Evolutionary conservation across 2,888 invertebrate species (phyloP), one percentile per base, ranked within the genome.

Genomic region (Ormyrus rosae): DNA sequence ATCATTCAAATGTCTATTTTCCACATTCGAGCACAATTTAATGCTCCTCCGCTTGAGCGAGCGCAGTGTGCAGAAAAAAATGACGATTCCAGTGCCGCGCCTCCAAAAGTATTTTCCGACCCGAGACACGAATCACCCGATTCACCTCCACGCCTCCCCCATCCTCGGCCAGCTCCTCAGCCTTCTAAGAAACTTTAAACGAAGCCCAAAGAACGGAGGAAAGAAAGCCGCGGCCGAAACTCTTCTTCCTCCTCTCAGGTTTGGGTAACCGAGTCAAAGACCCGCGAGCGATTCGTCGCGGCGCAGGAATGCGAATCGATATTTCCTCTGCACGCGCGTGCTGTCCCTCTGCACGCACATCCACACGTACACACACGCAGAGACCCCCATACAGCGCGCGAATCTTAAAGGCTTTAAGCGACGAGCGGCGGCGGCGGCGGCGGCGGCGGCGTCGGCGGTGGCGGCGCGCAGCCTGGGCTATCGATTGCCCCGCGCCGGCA

Each of bases 381-480:
- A 2, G 2, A 34, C 34, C 34, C 2, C 34, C 34, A 2, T 34
- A 46, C 69, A 70, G 53, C 9, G 13, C 3, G 34, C 34, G 65
- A 71, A 75, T 80, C 70, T 75, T 76, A 67, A 75, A 75, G 71
- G 70, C 75, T 80, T 80, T 74, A 80, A 80, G 71, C 70, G 70
- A 48, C 75, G 65, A 56, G 55, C 50, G 68, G 34, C 78, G 11
- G 45, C 53, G 13, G 6, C 5, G 4, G 10, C 9, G 3, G 3
- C 5, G 4, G 11, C 11, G 10, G 34, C 2, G 34, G 34, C 2
- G n/a, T 34, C 0, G 53, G 53, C 9, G 19, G 50, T n/a, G 61
- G 6, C 46, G 4, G 60, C 7, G 76, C 51, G 56, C 34, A 2
- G 50, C 55, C 19, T 34, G 45, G 68, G 71, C 79, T 78, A 81